A percentile compares a stretch with the other conserved stretches of the same genome.
These are phyloP conservation scores for Laticauda colubrina DNA, from an alignment of 2,113 vertebrate species.

Conservation along the genomic window DNA sequence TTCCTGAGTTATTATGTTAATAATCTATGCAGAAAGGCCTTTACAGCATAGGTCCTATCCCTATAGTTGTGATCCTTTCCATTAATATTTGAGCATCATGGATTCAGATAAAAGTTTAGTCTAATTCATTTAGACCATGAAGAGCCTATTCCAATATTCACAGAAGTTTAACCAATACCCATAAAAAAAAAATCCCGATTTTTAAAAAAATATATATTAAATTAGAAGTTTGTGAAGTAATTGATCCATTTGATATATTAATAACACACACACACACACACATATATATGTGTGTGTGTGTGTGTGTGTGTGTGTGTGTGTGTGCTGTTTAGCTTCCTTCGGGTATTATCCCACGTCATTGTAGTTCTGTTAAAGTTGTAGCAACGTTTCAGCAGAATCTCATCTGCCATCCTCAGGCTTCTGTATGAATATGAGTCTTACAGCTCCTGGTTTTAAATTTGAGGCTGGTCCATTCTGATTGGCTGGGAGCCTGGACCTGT, in stretches of 20 bases:
- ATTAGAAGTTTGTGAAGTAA: slow-evolving; percentile 49
- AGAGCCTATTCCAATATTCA: slow-evolving; percentile 82
- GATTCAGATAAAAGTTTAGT: slow-evolving; percentile 84
- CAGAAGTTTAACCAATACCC: slow-evolving; percentile 64
- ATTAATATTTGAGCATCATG: slow-evolving; percentile 88
- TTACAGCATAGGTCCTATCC: slow-evolving; percentile 89
- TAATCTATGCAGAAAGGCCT: slow-evolving; percentile 95
- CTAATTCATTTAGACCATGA: slow-evolving; percentile 77
- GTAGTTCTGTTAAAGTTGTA: too few species aligned
- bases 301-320: too few species aligned
- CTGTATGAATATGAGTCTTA: too few species aligned
- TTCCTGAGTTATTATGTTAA: slow-evolving; percentile 90
- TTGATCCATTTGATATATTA: neutral
- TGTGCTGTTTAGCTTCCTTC: too few species aligned
- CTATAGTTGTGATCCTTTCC: slow-evolving; percentile 94
- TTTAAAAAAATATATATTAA: slow-evolving; percentile 60
- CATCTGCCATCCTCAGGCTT: too few species aligned
- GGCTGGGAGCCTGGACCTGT: too few species aligned
- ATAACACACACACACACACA: too few species aligned
- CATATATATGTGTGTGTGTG: too few species aligned
- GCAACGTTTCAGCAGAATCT: too few species aligned
- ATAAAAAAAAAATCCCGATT: slow-evolving; percentile 31
- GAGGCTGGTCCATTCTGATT: too few species aligned
- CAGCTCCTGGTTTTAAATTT: too few species aligned
- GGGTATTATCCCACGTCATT: too few species aligned